Base-by-base conservation (phyloP, 1,140 invertebrate genomes). In the Drosophila pandora region DNA sequence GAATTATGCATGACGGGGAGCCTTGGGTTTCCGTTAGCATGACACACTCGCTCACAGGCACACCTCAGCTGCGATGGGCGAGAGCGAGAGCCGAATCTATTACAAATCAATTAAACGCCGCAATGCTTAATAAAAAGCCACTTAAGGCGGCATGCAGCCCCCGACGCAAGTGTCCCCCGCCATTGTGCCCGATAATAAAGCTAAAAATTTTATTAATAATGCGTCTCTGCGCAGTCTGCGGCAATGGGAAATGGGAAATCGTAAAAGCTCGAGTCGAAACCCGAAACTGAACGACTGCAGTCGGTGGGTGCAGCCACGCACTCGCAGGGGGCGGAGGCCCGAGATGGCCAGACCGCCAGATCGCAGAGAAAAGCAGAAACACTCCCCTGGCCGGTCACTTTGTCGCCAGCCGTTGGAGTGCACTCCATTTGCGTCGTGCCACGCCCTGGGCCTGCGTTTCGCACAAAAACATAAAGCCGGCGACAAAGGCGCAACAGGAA, bases 71-170 rank as follows among this genome's bases (percentile, higher is more conserved):
- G 50, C 59, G 74, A 59, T 60, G n/a, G 43, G 30, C 32, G 10
- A 60, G 10, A 47, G 34, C 54, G 43, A 53, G 53, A 78, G 22
- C 63, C 55, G 65, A 79, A 61, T 88, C 84, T 88, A 88, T 88
- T 88, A 88, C 83, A 88, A 84, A 88, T 88, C 83, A 88, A 88
- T 88, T 88, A 88, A 88, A 88, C 68, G 76, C 83, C 61, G 67
- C 79, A 88, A 83, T 76, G 67, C 39, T 79, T 76, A 88, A 88
- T 83, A 88, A 88, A 87, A 88, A 83, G 67, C 43, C 79, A 79
- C 71, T 88, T 88, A 78, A 81, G 58, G 62, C 54, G 43, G 61
- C 74, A 81, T 70, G 63, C 76, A 55, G 75, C 47, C 49, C 60
- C 72, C 74, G 58, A 56, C 32, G 39, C 61, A 76, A 72, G 67